phyloP scores from a whole-genome alignment of 2,797 vertebrate genomes.

The Sebastes diploproa region DNA sequence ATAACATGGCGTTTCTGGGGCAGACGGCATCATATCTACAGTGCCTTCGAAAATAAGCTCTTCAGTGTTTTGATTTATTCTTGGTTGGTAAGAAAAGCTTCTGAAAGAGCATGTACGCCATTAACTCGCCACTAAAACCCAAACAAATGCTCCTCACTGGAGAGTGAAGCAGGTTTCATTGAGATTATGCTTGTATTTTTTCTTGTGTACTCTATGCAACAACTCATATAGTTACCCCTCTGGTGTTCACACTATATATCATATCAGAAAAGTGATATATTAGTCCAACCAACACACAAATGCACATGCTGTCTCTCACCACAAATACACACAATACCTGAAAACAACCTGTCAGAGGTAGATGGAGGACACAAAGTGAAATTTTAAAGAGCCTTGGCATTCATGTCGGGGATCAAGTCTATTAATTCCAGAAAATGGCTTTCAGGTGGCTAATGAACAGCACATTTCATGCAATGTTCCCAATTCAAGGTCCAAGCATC shows the following conservation, averaged over 20 bases:
- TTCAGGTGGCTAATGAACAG: slow-evolving; percentile 24
- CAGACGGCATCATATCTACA: background rate
- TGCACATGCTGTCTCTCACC: background rate
- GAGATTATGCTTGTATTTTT: background rate
- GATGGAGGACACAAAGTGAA: slow-evolving; percentile 2
- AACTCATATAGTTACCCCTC: background rate
- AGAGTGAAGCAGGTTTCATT: background rate
- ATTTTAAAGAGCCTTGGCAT: slow-evolving; percentile 19
- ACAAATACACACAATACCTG: background rate
- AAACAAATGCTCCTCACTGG: background rate
- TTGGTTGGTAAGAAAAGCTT: background rate
- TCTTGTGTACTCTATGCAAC: background rate
- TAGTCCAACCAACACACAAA: background rate
- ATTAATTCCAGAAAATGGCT: slow-evolving; percentile 42
- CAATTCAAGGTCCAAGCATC: slow-evolving; percentile 42
- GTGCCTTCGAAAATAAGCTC: background rate
- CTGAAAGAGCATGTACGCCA: background rate
- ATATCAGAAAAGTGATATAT: background rate
- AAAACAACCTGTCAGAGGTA: background rate
- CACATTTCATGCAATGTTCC: slow-evolving; percentile 64
- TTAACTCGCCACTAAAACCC: background rate
- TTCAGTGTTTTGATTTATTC: background rate
- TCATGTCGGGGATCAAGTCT: background rate
- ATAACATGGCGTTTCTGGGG: slow-evolving; percentile 24
- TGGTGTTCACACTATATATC: background rate